phyloP scores from a whole-genome alignment of 2,113 vertebrate genomes.

The Oceanodroma tethys region DNA sequence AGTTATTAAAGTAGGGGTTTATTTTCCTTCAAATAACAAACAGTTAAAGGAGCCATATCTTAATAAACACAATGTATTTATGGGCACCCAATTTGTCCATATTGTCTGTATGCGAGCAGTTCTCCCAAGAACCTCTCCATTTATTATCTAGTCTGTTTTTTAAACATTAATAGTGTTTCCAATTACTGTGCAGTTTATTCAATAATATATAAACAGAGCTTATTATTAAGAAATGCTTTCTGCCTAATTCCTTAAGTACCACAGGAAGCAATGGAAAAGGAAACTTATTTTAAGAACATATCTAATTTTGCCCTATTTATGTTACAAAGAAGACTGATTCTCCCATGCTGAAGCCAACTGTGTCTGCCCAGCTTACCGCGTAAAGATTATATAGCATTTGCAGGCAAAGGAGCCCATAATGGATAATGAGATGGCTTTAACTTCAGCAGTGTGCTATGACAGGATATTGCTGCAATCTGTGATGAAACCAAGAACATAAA shows the following conservation, averaged over 20 bases:
- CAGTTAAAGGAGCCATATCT: background rate
- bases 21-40: background rate
- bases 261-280: background rate
- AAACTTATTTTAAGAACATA: background rate
- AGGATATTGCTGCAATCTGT: background rate
- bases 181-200: background rate
- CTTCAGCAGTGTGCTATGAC: background rate
- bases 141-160: background rate
- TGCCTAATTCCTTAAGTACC: background rate
- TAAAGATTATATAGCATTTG: background rate
- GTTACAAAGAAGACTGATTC: background rate
- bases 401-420: background rate
- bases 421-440: background rate
- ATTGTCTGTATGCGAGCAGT: fast-evolving
- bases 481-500: background rate
- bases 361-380: background rate
- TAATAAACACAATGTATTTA: background rate
- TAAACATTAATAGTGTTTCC: background rate
- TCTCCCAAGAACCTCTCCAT: background rate
- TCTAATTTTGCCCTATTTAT: background rate
- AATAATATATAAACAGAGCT: background rate
- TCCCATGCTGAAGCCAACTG: background rate
- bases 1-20: background rate
- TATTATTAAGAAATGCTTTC: background rate
- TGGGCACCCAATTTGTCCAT: background rate